These are phyloP conservation scores for Lampropteryx suffumata DNA, from an alignment of 2,888 invertebrate species.

Conservation along the genomic window DNA sequence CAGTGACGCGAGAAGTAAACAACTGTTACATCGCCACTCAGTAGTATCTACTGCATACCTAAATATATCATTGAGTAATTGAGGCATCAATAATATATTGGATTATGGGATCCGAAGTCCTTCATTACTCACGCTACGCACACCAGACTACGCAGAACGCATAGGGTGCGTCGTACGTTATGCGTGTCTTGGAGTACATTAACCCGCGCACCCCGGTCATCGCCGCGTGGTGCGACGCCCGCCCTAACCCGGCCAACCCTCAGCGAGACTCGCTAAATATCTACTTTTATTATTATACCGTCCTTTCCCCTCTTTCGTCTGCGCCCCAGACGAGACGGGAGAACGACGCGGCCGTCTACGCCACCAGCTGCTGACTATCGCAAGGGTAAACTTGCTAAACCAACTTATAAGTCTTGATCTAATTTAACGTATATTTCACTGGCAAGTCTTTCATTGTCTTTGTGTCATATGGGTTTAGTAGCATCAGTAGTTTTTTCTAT, in stretches of 20 bases:
- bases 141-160: conserved; percentile 24
- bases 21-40: neutral
- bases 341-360: conserved; percentile 42
- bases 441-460: conserved; percentile 2
- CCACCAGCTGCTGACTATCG: conserved; percentile 29
- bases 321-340: conserved; percentile 47
- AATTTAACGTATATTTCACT: too few relatives aligned
- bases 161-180: conserved; percentile 38
- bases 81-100: conserved; percentile 21
- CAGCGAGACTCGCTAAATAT: conserved; percentile 49
- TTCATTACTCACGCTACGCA: conserved; percentile 21
- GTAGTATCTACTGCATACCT: too few relatives aligned
- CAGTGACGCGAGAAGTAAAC: neutral
- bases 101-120: conserved; percentile 30
- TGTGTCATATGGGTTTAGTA: too few relatives aligned
- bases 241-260: conserved; percentile 54
- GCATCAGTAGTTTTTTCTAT: too few relatives aligned
- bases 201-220: conserved; percentile 46
- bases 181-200: conserved; percentile 43
- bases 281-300: conserved; percentile 56
- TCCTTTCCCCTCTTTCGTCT: conserved; percentile 51
- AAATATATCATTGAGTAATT: conserved; percentile 1
- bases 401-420: conserved; percentile 12
- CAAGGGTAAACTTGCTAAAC: conserved; percentile 27
- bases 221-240: conserved; percentile 38